A percentile compares a stretch with the other conserved stretches of the same genome.
These are phyloP conservation scores for Sarcophaga caerulescens DNA, from an alignment of 2,888 invertebrate species.

Conservation along the genomic window DNA sequence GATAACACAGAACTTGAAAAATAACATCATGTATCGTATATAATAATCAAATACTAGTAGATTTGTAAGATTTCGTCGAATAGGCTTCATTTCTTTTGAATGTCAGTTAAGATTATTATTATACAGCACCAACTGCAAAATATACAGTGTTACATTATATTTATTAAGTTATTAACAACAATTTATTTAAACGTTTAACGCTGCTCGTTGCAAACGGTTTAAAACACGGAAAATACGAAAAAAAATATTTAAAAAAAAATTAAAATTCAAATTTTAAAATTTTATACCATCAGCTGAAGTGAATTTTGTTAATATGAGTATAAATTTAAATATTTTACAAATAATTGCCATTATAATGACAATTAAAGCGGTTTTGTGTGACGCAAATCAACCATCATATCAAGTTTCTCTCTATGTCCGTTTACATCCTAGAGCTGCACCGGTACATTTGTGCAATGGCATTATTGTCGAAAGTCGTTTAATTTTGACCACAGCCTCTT, in stretches of 20 bases:
- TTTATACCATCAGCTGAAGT: background rate
- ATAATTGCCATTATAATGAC: constrained; percentile 9
- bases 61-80: constrained; percentile 41
- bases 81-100: constrained; percentile 55
- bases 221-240: constrained; percentile 2
- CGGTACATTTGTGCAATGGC: constrained; percentile 72
- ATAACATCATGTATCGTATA: background rate
- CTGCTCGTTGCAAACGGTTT: constrained; percentile 23
- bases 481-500: constrained; percentile 72
- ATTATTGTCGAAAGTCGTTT: constrained; percentile 72
- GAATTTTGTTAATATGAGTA: constrained; percentile 15
- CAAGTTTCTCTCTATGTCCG: constrained; percentile 71
- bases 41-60: constrained; percentile 32
- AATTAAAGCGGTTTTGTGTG: background rate
- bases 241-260: background rate
- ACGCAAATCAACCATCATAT: constrained; percentile 66
- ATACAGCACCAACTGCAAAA: constrained; percentile 20
- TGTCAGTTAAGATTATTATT: constrained; percentile 56
- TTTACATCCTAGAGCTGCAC: constrained; percentile 59
- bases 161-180: constrained; percentile 23
- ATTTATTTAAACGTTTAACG: constrained; percentile 46
- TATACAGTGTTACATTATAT: constrained; percentile 53
- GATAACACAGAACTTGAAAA: constrained; percentile 66
- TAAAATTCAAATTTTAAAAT: background rate
- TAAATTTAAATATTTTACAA: constrained; percentile 10